Evolutionary conservation across 92 coral and sea anemone species (phyloP).

Genomic region (Diadumene lineata): DNA sequence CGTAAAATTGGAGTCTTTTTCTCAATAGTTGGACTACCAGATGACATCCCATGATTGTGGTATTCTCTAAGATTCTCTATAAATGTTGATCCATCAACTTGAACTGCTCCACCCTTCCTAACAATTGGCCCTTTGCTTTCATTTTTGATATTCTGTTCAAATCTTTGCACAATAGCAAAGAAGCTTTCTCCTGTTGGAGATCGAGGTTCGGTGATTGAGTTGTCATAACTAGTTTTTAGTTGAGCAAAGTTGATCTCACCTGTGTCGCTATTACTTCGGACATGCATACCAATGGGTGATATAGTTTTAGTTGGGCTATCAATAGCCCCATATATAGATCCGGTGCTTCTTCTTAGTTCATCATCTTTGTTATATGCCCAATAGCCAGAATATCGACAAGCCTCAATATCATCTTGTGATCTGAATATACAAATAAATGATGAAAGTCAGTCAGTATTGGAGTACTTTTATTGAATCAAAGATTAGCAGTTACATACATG

Average conservation of each 20-base stretch:
- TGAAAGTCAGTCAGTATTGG: not conserved
- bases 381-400: conserved; percentile 42
- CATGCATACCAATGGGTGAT: conserved; percentile 69
- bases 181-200: conserved; percentile 96
- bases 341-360: conserved; percentile 86
- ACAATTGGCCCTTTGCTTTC: conserved; percentile 24
- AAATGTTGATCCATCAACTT: conserved; percentile 51
- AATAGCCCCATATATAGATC: conserved; percentile 79
- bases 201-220: conserved; percentile 58
- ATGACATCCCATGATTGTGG: conserved; percentile 51
- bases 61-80: conserved; percentile 65
- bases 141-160: conserved; percentile 85
- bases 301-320: conserved; percentile 62
- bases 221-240: conserved; percentile 47
- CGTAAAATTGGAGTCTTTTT: conserved; percentile 74
- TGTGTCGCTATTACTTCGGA: conserved; percentile 89
- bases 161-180: conserved; percentile 78
- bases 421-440: conserved; percentile 27
- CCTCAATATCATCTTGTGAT: conserved; percentile 73
- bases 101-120: conserved; percentile 32
- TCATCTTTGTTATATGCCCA: conserved; percentile 82
- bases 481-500: too few relatives aligned
- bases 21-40: conserved; percentile 81
- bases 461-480: too few relatives aligned
- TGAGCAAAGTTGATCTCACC: conserved; percentile 78